Evolutionary conservation across 2,113 vertebrate genomes (phyloP).

Genomic region (Girardinichthys multiradiatus): DNA sequence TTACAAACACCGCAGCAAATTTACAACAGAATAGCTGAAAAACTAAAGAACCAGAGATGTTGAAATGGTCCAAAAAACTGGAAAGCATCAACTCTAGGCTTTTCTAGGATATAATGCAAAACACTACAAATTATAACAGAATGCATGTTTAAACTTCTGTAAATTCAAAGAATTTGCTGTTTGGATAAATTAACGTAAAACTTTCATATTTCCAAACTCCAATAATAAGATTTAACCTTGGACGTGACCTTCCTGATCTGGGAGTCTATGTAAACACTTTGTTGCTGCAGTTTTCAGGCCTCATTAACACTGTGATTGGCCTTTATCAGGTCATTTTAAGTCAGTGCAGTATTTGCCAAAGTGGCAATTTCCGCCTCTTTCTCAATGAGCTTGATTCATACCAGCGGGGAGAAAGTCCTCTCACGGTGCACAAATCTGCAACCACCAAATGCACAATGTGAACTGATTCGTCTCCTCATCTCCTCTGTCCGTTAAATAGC

Average conservation of each 20-base stretch:
- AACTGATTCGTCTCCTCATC: slow-evolving; percentile 53
- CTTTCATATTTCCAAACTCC: neutral
- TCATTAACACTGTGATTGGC: neutral
- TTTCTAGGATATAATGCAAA: neutral
- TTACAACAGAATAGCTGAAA: neutral
- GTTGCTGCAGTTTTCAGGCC: slow-evolving; percentile 17
- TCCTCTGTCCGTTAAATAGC: slow-evolving; percentile 42
- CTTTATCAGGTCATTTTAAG: slow-evolving; percentile 49
- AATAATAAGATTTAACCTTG: neutral
- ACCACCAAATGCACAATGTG: slow-evolving; percentile 59
- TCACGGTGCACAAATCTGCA: neutral
- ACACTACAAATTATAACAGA: neutral
- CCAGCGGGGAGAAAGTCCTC: slow-evolving; percentile 18
- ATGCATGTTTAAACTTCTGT: neutral
- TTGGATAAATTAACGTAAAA: neutral
- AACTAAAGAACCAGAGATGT: too few species aligned
- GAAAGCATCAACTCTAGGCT: neutral
- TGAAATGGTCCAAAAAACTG: too few species aligned
- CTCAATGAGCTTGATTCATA: slow-evolving; percentile 47
- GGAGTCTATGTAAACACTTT: neutral
- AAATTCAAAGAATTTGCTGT: neutral
- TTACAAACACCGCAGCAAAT: neutral
- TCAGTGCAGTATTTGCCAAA: slow-evolving; percentile 5
- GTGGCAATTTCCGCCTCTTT: slow-evolving; percentile 31
- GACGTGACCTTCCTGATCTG: neutral